These are phyloP conservation scores for Trachops cirrhosus DNA, from an alignment of 2,797 vertebrate species.

Conservation along the genomic window DNA sequence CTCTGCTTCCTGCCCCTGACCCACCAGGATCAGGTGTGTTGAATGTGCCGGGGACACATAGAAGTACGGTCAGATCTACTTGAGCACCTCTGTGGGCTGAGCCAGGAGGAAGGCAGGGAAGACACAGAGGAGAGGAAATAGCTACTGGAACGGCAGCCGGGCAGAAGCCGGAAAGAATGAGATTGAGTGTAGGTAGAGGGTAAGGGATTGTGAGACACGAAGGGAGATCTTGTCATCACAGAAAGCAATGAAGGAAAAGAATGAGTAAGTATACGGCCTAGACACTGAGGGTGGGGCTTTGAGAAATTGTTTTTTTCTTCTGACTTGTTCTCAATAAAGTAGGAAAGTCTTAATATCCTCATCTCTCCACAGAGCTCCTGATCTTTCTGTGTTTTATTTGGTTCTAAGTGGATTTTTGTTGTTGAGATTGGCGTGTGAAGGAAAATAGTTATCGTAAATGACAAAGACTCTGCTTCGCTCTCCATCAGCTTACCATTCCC, in stretches of 20 bases:
- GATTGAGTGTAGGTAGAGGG: not conserved
- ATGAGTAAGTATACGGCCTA: not conserved
- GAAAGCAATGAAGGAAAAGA: not conserved
- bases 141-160: not conserved
- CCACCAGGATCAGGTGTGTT: fast-evolving
- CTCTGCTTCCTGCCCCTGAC: not conserved
- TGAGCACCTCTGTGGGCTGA: not conserved
- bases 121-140: not conserved
- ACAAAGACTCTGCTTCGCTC: not conserved
- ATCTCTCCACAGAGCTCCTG: not conserved
- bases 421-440: not conserved
- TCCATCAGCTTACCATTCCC: not conserved
- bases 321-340: not conserved
- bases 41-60: not conserved
- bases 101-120: not conserved
- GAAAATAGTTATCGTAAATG: not conserved
- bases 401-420: not conserved
- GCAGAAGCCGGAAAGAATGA: not conserved
- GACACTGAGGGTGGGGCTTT: not conserved
- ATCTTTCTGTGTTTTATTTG: not conserved
- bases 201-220: not conserved
- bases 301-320: not conserved
- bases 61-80: not conserved
- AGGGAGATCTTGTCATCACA: not conserved
- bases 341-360: not conserved